Percentiles rank a stretch among this genome's conserved stretches.
Conservation (phyloP, 2,888 invertebrate genomes). For the Cheilosia vulpina region DNA sequence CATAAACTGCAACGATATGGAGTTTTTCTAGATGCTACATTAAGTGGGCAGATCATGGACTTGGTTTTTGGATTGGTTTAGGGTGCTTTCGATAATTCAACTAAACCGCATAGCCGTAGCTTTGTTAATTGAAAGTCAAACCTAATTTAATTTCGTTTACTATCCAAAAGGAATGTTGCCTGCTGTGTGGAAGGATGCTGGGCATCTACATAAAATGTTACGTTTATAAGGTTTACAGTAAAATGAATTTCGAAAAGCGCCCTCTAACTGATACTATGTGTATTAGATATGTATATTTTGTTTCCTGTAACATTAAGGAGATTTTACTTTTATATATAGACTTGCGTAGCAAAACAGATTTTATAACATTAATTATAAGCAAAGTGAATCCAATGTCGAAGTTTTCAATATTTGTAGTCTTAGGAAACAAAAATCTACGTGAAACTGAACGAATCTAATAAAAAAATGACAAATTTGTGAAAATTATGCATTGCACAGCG, state of each 20-base stretch:
- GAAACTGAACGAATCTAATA: too few species aligned
- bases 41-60: neutral
- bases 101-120: neutral
- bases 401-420: neutral
- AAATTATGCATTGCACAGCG: too few species aligned
- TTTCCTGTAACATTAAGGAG: conserved; percentile 23
- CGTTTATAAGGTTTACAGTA: neutral
- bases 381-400: neutral
- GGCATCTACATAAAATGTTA: neutral
- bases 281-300: conserved; percentile 5
- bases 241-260: neutral
- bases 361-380: conserved; percentile 32
- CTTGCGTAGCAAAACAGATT: conserved; percentile 32
- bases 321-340: conserved; percentile 48
- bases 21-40: conserved; percentile 85
- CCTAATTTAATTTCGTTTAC: neutral
- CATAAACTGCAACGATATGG: conserved; percentile 89
- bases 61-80: neutral
- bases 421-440: too few species aligned
- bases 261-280: neutral
- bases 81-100: neutral
- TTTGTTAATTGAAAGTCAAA: too few species aligned
- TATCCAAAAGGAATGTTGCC: neutral
- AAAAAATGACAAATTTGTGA: too few species aligned
- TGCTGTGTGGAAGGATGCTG: neutral